Conservation (phyloP, 2,888 invertebrate species). For the Pachymerium ferrugineum region DNA sequence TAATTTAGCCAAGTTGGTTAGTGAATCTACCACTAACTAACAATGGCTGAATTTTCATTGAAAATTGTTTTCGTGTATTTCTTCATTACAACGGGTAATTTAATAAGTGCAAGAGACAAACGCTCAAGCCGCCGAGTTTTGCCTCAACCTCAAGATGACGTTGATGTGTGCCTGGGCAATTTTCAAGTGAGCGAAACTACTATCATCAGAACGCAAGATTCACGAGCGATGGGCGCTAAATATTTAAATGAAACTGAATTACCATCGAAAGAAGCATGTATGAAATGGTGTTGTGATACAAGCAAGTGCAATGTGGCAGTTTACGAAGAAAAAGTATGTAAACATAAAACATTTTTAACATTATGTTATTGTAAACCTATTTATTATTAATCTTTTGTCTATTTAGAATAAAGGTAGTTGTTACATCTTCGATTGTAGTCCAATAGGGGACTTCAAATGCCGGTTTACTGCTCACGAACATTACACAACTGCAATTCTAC, state of each 20-base stretch:
- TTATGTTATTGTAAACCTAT: background rate
- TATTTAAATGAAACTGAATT: constrained; percentile 80
- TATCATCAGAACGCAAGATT: constrained; percentile 85
- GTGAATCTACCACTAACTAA: background rate
- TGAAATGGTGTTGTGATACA: constrained; percentile 80
- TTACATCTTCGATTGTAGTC: constrained; percentile 85
- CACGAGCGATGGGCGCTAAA: constrained; percentile 78
- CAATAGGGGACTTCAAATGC: constrained; percentile 83
- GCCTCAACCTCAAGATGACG: background rate
- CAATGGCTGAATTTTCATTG: background rate
- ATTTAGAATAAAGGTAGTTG: constrained; percentile 61
- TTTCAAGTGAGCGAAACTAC: constrained; percentile 82
- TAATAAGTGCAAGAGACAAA: background rate
- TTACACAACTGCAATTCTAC: constrained; percentile 79
- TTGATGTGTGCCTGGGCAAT: constrained; percentile 60
- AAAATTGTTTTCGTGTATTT: background rate
- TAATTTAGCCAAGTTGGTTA: background rate
- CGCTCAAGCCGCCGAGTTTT: background rate
- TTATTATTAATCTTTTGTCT: background rate
- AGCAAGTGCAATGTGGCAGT: constrained; percentile 83
- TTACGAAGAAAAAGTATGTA: constrained; percentile 77
- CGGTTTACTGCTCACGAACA: constrained; percentile 83
- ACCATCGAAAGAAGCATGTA: constrained; percentile 68
- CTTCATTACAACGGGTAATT: background rate
- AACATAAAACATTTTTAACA: background rate